Evolutionary conservation across 2,797 vertebrate species (phyloP), one percentile per base, ranked within the genome.

Genomic region (Malurus leucopterus): DNA sequence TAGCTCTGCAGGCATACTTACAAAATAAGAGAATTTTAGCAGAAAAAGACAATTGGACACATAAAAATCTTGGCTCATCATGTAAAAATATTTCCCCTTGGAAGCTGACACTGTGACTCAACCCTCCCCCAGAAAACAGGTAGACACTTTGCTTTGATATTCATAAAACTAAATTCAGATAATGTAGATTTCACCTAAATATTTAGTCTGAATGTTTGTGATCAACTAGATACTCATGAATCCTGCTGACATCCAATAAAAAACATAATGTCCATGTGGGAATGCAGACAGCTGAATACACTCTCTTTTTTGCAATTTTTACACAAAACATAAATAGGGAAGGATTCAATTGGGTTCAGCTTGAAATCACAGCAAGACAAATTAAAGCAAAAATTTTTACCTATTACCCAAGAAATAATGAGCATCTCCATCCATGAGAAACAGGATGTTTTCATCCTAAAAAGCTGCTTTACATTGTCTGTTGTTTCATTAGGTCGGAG

Each of bases 401-500:
- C 99, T 96, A 99, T 97, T 96, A 99, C 98, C 99, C 99, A 99
- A 91, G 98, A 99, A 93, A 99, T 98, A 90, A 99, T 99, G 91
- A 99, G 98, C 95, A 98, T 97, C 95, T 99, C 99, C 98, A 99
- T 99, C 99, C 99, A 99, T 0, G 99, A 99, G 96, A 99, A 99
- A 78, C 98, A 98, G 5, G 99, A 99, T 12, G 99, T 99, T 96
- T 99, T 99, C 98, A 98, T 98, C 67, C 99, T 98, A 96, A 98
- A 99, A 69, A 99, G 98, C 95, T 99, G 98, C 88, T 97, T 97
- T 20, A 98, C 98, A 75, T 98, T 95, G 93, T 99, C 97, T 61
- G 97, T 98, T 74, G 98, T 99, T 98, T 98, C 99, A 95, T 99
- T 99, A 44, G 99, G 97, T 92, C 98, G 95, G 65, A 99, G 95